These are phyloP conservation scores for Sebastes cheni DNA, from an alignment of 2,797 vertebrate genomes.

Conservation along the genomic window DNA sequence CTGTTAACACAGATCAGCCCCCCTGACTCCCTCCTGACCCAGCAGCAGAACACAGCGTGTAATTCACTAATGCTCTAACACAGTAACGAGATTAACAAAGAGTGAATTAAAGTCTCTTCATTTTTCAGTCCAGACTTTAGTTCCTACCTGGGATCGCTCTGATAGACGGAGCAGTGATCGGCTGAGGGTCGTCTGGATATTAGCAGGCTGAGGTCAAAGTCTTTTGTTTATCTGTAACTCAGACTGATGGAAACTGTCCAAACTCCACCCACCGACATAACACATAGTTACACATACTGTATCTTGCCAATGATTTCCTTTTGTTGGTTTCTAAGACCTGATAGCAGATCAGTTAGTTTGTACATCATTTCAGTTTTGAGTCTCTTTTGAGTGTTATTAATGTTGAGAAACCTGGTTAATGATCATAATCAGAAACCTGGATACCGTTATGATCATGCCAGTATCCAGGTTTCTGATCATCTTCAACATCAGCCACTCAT, in stretches of 20 bases:
- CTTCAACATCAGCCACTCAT: neutral
- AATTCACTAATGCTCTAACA: neutral
- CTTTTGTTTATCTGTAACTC: slow-evolving; percentile 60
- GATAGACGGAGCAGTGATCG: neutral
- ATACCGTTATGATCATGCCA: no score
- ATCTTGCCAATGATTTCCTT: neutral
- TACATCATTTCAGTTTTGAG: neutral
- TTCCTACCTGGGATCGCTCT: slow-evolving; percentile 31
- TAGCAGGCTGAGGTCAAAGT: slow-evolving; percentile 63
- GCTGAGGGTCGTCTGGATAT: slow-evolving; percentile 3
- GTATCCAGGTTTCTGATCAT: neutral
- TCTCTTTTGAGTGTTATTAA: neutral
- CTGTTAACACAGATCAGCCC: slow-evolving; percentile 19
- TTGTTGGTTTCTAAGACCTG: neutral
- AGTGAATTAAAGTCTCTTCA: neutral
- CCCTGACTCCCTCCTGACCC: slow-evolving; percentile 8
- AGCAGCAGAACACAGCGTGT: neutral
- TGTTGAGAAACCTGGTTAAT: neutral
- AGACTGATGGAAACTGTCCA: slow-evolving; percentile 36
- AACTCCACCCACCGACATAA: slow-evolving; percentile 14
- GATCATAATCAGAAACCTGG: neutral
- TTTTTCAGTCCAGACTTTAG: neutral
- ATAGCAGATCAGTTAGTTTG: neutral
- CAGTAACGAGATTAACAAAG: neutral
- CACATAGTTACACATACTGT: slow-evolving; percentile 6